Conservation (phyloP, 2,113 vertebrate genomes). For the Heterocephalus glaber region DNA sequence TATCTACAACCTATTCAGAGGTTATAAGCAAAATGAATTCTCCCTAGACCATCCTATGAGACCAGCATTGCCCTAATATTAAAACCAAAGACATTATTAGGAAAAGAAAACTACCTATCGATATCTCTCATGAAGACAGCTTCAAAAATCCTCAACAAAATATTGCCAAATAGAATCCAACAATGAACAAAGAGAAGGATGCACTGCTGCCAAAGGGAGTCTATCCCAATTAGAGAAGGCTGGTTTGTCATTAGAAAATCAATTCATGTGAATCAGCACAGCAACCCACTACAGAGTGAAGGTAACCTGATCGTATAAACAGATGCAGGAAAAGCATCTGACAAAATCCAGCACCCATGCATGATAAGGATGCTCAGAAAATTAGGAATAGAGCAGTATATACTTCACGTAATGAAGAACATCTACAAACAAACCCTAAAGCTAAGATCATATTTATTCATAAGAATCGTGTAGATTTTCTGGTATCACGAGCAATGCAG, state of each 20-base stretch:
- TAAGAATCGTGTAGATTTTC: background rate
- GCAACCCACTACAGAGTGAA: background rate
- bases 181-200: background rate
- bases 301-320: background rate
- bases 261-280: background rate
- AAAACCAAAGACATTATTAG: background rate
- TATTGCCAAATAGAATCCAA: background rate
- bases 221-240: background rate
- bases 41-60: background rate
- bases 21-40: background rate
- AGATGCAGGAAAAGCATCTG: background rate
- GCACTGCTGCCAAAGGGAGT: background rate
- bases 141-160: background rate
- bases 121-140: background rate
- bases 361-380: background rate
- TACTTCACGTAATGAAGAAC: background rate
- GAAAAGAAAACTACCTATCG: background rate
- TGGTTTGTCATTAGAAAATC: background rate
- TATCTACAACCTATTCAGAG: background rate
- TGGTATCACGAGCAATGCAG: background rate
- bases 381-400: background rate
- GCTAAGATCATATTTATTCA: background rate
- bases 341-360: background rate
- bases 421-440: background rate
- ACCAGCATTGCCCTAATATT: background rate